Evolutionary conservation across 2,797 vertebrate genomes (phyloP), one percentile per base, ranked within the genome.

Genomic region (Chelonia mydas): DNA sequence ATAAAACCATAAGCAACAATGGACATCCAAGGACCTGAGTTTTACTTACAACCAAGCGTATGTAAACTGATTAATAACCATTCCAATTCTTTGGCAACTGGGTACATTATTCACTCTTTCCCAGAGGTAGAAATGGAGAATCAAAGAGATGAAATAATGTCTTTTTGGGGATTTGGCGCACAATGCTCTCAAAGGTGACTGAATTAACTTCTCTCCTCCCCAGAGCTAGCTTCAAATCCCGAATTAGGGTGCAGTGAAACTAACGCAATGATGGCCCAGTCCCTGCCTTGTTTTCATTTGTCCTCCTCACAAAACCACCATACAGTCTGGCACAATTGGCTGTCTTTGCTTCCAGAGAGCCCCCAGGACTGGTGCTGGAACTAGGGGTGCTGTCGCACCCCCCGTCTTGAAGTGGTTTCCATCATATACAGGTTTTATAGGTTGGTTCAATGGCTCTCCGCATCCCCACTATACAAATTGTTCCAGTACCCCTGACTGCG

Each of bases 281-380:
- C 23, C 28, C 11, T 11, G 59, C 27, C 25, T 16, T 72, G 55
- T 90, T 83, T 51, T 57, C 0, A 2, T 10, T 84, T 77, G 11
- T 81, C 23, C 1, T 9, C 33, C 10, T 11, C 27, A 7, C 47
- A 47, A 87, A 45, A 80, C 21, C 27, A 61, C 33, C 68, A 49
- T n/a, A 45, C 19, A 68, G 25, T 78, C 33, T 81, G 57, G 54
- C 41, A 77, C 1, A 17, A 84, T 0, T 2, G 57, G 17, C 17
- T 86, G 37, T 6, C n/a, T 17, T 45, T 77, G 55, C 27, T 88
- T 45, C 88, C 80, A 81, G 79, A 90, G 78, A 84, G 31, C 84
- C 49, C 72, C 37, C 53, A 86, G 65, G 59, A 87, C 85, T 4
- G 45, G 31, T 33, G 59, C 31, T 31, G 31, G 5, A 61, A 31